Evolutionary conservation across 23 tunicate species (phyloP).

Genomic region (Phallusia fumigata): DNA sequence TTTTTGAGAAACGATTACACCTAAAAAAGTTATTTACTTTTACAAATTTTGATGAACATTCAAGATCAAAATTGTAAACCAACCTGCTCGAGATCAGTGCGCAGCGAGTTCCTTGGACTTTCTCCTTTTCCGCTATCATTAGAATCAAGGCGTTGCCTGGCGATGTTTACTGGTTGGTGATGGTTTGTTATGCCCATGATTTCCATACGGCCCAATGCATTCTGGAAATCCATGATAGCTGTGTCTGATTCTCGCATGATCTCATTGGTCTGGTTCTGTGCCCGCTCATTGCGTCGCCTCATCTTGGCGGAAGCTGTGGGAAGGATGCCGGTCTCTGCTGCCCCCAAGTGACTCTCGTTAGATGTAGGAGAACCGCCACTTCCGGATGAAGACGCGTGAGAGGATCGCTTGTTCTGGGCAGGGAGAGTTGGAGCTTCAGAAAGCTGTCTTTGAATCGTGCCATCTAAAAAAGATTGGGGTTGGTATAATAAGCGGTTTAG

Average conservation of each 20-base stretch:
- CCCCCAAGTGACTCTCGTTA: slow-evolving; percentile 10
- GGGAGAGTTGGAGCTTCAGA: neutral
- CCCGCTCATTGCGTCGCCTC: slow-evolving; percentile 49
- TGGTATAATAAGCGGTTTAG: neutral
- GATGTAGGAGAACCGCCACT: neutral
- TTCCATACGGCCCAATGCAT: slow-evolving; percentile 29
- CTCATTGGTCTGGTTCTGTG: slow-evolving; percentile 36
- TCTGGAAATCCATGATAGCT: slow-evolving; percentile 43
- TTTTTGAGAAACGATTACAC: too few relatives aligned
- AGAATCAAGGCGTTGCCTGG: slow-evolving; percentile 54
- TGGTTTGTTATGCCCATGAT: slow-evolving; percentile 13
- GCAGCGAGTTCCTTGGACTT: slow-evolving; percentile 79
- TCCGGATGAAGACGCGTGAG: slow-evolving; percentile 3
- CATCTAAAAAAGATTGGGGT: neutral
- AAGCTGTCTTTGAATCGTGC: neutral
- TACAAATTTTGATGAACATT: too few relatives aligned
- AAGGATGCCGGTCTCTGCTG: slow-evolving; percentile 27
- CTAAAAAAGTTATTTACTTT: too few relatives aligned
- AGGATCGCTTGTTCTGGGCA: slow-evolving; percentile 6
- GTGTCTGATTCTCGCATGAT: slow-evolving; percentile 69
- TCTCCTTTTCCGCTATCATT: slow-evolving; percentile 92
- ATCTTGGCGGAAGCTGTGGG: slow-evolving; percentile 51
- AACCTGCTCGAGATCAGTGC: slow-evolving; percentile 61
- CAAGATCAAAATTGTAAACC: too few relatives aligned
- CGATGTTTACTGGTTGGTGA: slow-evolving; percentile 8